A percentile compares a stretch with the other conserved stretches of the same genome.
phyloP scores from a whole-genome alignment of 2,888 invertebrate genomes.

The Clunio marinus region DNA sequence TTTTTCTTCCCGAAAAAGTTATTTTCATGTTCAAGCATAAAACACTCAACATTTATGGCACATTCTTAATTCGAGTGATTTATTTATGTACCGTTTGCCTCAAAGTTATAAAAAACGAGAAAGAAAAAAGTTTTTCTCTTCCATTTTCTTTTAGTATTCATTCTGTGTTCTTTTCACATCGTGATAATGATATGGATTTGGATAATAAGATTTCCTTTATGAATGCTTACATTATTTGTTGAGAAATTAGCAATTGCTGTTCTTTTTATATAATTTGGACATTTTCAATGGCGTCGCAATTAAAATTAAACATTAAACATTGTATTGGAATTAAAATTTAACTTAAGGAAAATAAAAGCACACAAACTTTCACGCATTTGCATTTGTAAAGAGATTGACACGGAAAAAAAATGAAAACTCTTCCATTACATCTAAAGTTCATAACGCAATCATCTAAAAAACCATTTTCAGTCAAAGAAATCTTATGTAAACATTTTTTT shows the following conservation, averaged over 20 bases:
- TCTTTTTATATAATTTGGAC: neutral
- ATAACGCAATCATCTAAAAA: neutral
- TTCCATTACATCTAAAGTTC: neutral
- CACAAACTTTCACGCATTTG: no score
- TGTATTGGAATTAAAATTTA: neutral
- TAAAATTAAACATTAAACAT: neutral
- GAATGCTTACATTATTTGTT: neutral
- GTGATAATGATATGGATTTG: slow-evolving; percentile 25
- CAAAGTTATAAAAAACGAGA: neutral
- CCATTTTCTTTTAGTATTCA: neutral
- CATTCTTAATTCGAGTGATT: neutral
- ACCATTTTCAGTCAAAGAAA: neutral
- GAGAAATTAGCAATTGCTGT: neutral
- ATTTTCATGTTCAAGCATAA: no score
- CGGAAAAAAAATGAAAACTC: neutral
- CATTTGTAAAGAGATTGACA: no score
- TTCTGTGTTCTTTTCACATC: neutral
- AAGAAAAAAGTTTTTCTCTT: neutral
- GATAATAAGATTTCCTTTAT: neutral
- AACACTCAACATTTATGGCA: slow-evolving; percentile 24
- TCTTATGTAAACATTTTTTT: neutral
- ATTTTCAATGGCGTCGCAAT: neutral
- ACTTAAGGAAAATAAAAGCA: neutral
- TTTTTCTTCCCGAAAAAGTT: no score
- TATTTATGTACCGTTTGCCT: neutral